Conservation (phyloP, 53 echinoderm and acorn worm species). For the Glandiceps talaboti region DNA sequence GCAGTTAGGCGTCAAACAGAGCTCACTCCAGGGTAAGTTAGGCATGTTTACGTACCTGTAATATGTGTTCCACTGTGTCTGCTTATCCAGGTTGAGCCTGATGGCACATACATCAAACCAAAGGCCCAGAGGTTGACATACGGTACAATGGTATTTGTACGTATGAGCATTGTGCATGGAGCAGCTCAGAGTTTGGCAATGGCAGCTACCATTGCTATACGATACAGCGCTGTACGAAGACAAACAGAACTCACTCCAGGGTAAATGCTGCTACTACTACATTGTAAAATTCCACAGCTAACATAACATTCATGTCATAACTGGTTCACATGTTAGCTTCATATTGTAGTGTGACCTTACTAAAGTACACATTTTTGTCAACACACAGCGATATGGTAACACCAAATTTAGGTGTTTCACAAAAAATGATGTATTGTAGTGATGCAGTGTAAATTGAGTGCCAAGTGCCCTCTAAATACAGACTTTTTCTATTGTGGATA, state of each 20-base stretch:
- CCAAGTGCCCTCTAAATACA: too few species aligned
- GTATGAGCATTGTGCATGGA: slow-evolving; percentile 57
- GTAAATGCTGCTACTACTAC: too few species aligned
- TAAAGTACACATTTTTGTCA: too few species aligned
- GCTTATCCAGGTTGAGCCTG: slow-evolving; percentile 44
- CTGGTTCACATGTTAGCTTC: too few species aligned
- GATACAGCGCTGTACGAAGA: slow-evolving; percentile 84
- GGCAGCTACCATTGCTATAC: slow-evolving; percentile 62
- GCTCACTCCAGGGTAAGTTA: slow-evolving; percentile 47
- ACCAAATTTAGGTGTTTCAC: too few species aligned
- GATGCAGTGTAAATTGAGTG: too few species aligned
- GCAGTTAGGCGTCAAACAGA: slow-evolving; percentile 61
- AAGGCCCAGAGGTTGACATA: slow-evolving; percentile 67
- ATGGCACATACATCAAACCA: slow-evolving; percentile 76
- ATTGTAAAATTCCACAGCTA: too few species aligned
- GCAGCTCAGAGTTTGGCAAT: slow-evolving; percentile 37
- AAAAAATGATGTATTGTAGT: too few species aligned
- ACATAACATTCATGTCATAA: too few species aligned
- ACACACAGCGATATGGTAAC: too few species aligned
- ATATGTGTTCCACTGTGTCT: neutral
- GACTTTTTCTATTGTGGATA: too few species aligned
- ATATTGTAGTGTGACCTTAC: too few species aligned
- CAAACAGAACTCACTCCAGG: slow-evolving; percentile 85
- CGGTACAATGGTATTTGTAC: slow-evolving; percentile 88
- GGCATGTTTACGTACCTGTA: neutral